Evolutionary conservation across 2,113 vertebrate species (phyloP).

Genomic region (Hassar affinis): DNA sequence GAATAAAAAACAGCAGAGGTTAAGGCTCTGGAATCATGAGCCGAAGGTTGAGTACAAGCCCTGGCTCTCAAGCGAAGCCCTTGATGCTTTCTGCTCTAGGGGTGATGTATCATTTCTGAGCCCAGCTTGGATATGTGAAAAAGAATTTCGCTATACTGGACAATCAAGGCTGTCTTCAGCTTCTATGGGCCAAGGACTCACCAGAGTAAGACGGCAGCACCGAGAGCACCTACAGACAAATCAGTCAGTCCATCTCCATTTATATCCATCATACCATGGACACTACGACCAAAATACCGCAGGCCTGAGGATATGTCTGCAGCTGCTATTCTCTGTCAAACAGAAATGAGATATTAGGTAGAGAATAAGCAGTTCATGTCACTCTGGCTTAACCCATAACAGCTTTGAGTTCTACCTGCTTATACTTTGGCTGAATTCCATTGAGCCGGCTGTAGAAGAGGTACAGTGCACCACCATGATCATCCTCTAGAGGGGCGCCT

Average conservation of each 20-base stretch:
- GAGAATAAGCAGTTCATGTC: not conserved
- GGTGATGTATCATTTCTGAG: not conserved
- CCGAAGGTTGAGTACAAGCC: not conserved
- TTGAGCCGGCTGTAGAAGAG: constrained; percentile 79
- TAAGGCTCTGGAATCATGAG: not conserved
- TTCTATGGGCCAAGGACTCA: constrained; percentile 62
- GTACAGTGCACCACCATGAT: constrained; percentile 86
- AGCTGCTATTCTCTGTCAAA: constrained; percentile 77
- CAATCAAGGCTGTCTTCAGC: not conserved
- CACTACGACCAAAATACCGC: constrained; percentile 88
- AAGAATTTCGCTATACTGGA: not conserved
- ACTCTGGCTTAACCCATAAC: not conserved
- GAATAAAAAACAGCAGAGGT: not conserved
- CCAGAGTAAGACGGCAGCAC: constrained; percentile 86
- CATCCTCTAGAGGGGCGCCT: constrained; percentile 88
- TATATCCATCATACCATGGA: constrained; percentile 87
- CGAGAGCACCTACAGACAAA: constrained; percentile 85
- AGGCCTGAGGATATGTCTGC: constrained; percentile 70
- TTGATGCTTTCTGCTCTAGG: not conserved
- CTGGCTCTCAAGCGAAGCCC: not conserved
- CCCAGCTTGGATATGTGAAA: not conserved
- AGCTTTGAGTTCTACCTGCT: constrained; percentile 75
- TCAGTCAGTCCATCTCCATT: constrained; percentile 84
- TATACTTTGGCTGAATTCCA: constrained; percentile 73
- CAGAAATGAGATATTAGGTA: not conserved